phyloP scores from a whole-genome alignment of 1,140 invertebrate species.

The Drosophila eugracilis region DNA sequence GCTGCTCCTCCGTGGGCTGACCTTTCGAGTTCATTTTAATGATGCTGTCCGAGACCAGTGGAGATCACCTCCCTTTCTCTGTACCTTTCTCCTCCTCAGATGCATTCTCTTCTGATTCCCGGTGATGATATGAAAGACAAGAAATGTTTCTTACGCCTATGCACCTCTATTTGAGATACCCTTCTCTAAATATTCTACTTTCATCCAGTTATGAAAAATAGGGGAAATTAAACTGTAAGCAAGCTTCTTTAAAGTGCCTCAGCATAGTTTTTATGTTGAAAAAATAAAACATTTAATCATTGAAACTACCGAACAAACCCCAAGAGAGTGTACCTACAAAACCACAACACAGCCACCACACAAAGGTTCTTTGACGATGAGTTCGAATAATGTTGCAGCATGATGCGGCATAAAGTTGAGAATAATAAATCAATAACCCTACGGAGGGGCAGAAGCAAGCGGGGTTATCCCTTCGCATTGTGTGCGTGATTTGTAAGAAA shows the following conservation, averaged over 20 bases:
- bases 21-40: conserved; percentile 53
- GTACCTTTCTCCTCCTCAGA: conserved; percentile 5
- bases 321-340: conserved; percentile 26
- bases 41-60: conserved; percentile 55
- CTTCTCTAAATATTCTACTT: neutral
- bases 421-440: conserved; percentile 66
- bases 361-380: conserved; percentile 63
- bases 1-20: conserved; percentile 5
- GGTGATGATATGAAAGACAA: conserved; percentile 63
- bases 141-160: neutral
- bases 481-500: conserved; percentile 72
- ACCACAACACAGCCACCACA: conserved; percentile 20
- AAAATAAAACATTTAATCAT: no score
- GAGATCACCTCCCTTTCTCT: conserved; percentile 34
- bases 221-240: no score
- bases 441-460: neutral
- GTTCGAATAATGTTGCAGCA: conserved; percentile 70
- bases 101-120: conserved; percentile 46
- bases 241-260: no score
- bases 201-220: neutral
- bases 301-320: neutral
- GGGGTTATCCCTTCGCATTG: conserved; percentile 21
- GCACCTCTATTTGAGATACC: neutral
- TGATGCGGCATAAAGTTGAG: conserved; percentile 66
- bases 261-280: no score